Percentiles rank a stretch among this genome's conserved stretches.
Evolutionary conservation across 2,888 invertebrate species (phyloP).

Genomic region (Iphiclides podalirius): DNA sequence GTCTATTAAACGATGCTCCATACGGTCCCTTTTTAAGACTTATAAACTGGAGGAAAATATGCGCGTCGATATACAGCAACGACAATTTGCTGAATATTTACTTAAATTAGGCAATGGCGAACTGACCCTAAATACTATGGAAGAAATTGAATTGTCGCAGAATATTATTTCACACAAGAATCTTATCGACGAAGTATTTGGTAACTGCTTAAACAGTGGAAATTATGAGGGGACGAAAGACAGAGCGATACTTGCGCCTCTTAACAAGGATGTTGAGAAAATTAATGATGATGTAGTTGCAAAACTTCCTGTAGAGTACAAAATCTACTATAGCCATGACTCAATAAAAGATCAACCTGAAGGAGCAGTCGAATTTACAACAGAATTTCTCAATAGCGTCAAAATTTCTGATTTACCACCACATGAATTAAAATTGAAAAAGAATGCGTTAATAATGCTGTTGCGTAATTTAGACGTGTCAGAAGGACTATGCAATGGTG

Average conservation of each 20-base stretch:
- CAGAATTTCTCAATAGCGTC: conserved; percentile 26
- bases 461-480: conserved; percentile 30
- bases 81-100: conserved; percentile 26
- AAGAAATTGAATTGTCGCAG: conserved; percentile 26
- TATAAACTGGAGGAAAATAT: conserved; percentile 28
- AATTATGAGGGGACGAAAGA: conserved; percentile 27
- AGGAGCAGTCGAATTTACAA: conserved; percentile 26
- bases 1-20: conserved; percentile 24
- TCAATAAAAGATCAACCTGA: conserved; percentile 27
- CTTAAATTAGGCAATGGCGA: conserved; percentile 27
- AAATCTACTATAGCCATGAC: conserved; percentile 24
- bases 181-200: conserved; percentile 26
- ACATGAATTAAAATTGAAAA: conserved; percentile 25
- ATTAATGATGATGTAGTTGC: conserved; percentile 26
- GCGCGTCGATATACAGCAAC: conserved; percentile 27
- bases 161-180: conserved; percentile 27
- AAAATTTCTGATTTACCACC: conserved; percentile 26
- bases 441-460: conserved; percentile 25
- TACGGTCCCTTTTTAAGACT: conserved; percentile 26
- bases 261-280: conserved; percentile 26
- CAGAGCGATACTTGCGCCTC: conserved; percentile 27
- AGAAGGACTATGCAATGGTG: conserved; percentile 28
- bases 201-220: conserved; percentile 24
- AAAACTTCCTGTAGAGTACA: conserved; percentile 27
- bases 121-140: conserved; percentile 24